Base-by-base conservation (phyloP, 2,888 invertebrate species). In the Coleophora flavipennella region DNA sequence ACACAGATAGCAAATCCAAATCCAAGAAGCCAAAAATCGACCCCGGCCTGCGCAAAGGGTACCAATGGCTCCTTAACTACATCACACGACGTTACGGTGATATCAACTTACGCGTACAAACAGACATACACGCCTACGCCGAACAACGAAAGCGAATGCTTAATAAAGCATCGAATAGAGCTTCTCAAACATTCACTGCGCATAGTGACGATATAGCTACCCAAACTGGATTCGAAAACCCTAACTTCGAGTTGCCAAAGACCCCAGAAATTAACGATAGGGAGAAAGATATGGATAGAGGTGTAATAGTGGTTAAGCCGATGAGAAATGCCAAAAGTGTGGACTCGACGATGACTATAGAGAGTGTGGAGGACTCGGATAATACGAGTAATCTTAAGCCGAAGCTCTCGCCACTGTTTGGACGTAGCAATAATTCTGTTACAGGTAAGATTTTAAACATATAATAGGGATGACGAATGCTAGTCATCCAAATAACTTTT, bases 51-150 rank as follows among this genome's bases (percentile, higher is more conserved):
- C 86, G 88, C 43, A 87, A 87, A 54, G 91, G 91, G 1, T 91
- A 92, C 62, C 78, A 83, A 14, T 91, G 94, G 93, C 73, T 94
- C 10, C 67, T 93, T 14, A 88, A 88, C 55, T 88, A 88, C 44
- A 89, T 94, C n/a, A 81, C 87, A 3, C 76, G 80, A n/a, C 85
- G 91, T 48, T 92, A 89, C 62, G 85, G 87, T 10, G 81, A 83
- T 39, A 78, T 93, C 32, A 88, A 91, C 50, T 59, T 85, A 36
- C 81, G 93, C 42, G 91, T 93, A 0, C 86, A 62, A 86, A 93
- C 80, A 62, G 89, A 68, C 68, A 85, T 63, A 73, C 86, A 65
- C 86, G 89, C 70, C 51, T 89, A 78, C 53, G 66, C 69, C 55
- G 85, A 67, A 76, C 86, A 72, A 60, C 76, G 68, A 55, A 80